Evolutionary conservation across 2,113 vertebrate species (phyloP).

Genomic region (Cebidichthys violaceus): DNA sequence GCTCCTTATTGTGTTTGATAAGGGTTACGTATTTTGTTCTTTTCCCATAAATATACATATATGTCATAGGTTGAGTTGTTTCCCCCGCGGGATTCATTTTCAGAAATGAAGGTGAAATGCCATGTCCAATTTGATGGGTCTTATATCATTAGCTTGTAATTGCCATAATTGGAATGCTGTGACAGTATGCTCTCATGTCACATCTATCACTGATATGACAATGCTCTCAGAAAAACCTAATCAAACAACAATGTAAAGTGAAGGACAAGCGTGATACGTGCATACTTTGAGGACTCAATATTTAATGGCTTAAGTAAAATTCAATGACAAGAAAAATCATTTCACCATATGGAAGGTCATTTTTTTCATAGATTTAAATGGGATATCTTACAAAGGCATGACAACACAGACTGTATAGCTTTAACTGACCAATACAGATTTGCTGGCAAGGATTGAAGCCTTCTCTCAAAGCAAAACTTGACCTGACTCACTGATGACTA

Average conservation of each 20-base stretch:
- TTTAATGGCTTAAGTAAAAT: conserved; percentile 88
- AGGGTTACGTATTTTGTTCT: not conserved
- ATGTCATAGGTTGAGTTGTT: conserved; percentile 23
- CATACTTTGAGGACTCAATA: conserved; percentile 82
- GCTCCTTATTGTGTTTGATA: not conserved
- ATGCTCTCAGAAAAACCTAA: conserved; percentile 23
- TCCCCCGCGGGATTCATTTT: conserved; percentile 23
- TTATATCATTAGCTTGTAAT: conserved; percentile 52
- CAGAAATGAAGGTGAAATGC: conserved; percentile 39
- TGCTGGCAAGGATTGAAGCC: conserved; percentile 87
- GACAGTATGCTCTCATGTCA: conserved; percentile 29
- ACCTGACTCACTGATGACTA: conserved; percentile 85
- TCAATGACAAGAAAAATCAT: conserved; percentile 86
- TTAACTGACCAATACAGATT: conserved; percentile 85
- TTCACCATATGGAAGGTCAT: conserved; percentile 84
- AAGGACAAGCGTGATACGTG: conserved; percentile 50
- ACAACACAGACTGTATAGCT: conserved; percentile 87
- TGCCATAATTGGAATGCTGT: conserved; percentile 49
- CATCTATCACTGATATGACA: conserved; percentile 36
- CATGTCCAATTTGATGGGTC: conserved; percentile 43
- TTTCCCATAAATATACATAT: conserved; percentile 12
- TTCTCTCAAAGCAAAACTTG: conserved; percentile 86
- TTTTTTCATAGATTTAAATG: conserved; percentile 85
- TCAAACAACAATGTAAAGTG: conserved; percentile 35
- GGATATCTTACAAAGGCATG: conserved; percentile 89